Evolutionary conservation across 2,113 vertebrate genomes (phyloP).

Genomic region (Aegotheles bennettii): DNA sequence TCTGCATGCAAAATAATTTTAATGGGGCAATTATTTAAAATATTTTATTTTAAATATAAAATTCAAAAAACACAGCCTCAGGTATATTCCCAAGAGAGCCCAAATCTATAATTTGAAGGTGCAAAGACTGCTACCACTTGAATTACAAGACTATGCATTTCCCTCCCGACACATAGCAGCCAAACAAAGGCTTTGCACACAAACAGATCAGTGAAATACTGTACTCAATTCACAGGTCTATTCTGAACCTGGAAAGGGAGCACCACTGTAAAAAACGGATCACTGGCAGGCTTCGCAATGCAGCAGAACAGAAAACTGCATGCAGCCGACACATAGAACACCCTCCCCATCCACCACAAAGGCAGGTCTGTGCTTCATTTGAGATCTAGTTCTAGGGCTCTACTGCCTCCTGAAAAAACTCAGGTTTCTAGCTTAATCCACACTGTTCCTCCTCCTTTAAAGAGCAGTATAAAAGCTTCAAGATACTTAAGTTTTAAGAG

Average conservation of each 20-base stretch:
- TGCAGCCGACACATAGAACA: not conserved
- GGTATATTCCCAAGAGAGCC: not conserved
- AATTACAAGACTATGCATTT: not conserved
- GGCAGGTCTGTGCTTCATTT: not conserved
- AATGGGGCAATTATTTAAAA: not conserved
- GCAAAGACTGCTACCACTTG: not conserved
- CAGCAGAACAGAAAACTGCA: not conserved
- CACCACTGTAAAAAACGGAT: not conserved
- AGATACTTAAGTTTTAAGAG: not conserved
- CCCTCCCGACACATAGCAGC: not conserved
- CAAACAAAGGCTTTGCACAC: not conserved
- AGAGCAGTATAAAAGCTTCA: not conserved
- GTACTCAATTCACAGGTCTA: not conserved
- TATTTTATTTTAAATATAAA: not conserved
- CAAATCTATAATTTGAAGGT: not conserved
- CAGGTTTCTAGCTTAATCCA: not conserved
- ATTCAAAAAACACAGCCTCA: not conserved
- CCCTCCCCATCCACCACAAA: not conserved
- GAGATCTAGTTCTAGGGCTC: not conserved
- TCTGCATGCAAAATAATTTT: not conserved
- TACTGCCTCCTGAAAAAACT: not conserved
- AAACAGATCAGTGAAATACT: not conserved
- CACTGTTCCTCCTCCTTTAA: not conserved
- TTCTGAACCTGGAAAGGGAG: not conserved
- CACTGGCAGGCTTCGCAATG: not conserved